A percentile compares a stretch with the other conserved stretches of the same genome.
These are phyloP conservation scores for Hyla sarda DNA, from an alignment of 2,113 vertebrate genomes.

Conservation along the genomic window DNA sequence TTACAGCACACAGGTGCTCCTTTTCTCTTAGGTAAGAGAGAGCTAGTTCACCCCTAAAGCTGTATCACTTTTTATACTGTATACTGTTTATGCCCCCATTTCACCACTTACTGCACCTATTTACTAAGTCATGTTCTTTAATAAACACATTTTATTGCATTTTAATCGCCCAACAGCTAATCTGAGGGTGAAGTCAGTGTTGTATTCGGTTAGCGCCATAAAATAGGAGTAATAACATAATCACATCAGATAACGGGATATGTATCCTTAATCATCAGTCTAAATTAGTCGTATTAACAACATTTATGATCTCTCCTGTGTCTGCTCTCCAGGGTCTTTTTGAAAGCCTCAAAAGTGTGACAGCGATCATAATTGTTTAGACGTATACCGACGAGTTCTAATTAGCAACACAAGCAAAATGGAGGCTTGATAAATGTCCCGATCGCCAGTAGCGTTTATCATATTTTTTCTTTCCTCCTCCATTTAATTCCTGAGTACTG, in stretches of 20 bases:
- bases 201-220: background rate
- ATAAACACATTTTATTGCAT: background rate
- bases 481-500: conserved; percentile 24
- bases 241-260: background rate
- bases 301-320: conserved; percentile 27
- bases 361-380: conserved; percentile 52
- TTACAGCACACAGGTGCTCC: too few species aligned
- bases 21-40: too few species aligned
- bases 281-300: conserved; percentile 37
- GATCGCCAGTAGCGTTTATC: conserved; percentile 18
- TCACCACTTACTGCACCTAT: too few species aligned
- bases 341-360: conserved; percentile 24
- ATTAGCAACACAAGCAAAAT: conserved; percentile 51
- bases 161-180: conserved; percentile 9
- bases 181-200: background rate
- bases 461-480: background rate
- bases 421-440: conserved; percentile 42
- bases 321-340: conserved; percentile 34
- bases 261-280: conserved; percentile 24
- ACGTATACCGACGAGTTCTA: conserved; percentile 24
- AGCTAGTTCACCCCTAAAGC: too few species aligned
- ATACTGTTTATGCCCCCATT: too few species aligned
- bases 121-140: background rate
- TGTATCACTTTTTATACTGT: too few species aligned
- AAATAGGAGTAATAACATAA: background rate